A percentile compares a stretch with the other conserved stretches of the same genome.
phyloP scores from a whole-genome alignment of 2,888 invertebrate species.

The Allophyes oxyacanthae region DNA sequence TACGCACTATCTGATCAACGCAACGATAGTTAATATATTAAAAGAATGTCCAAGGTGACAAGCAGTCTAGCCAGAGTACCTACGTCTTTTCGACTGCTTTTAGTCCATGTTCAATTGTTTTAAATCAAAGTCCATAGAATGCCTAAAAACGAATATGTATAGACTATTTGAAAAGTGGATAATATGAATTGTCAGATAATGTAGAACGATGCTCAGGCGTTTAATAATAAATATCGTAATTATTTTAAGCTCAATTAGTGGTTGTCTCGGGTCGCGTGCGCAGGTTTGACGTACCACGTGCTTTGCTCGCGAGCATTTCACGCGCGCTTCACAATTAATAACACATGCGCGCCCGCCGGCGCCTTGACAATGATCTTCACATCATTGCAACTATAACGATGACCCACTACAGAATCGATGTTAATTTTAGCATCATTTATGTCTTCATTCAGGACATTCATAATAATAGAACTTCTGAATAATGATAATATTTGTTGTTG shows the following conservation, averaged over 20 bases:
- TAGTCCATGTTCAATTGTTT: too few relatives aligned
- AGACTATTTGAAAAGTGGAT: neutral
- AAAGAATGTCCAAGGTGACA: too few relatives aligned
- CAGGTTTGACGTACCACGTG: conserved; percentile 50
- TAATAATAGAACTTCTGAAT: conserved; percentile 29
- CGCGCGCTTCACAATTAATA: conserved; percentile 62
- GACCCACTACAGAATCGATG: conserved; percentile 50
- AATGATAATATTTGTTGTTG: conserved; percentile 23
- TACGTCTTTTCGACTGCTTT: too few relatives aligned
- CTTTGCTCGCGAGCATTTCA: conserved; percentile 54
- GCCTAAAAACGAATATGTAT: neutral
- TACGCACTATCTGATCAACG: too few relatives aligned
- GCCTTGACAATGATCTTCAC: conserved; percentile 83
- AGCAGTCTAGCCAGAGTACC: too few relatives aligned
- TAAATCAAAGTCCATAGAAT: too few relatives aligned
- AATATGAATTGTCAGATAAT: neutral
- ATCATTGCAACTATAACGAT: conserved; percentile 55
- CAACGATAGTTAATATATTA: too few relatives aligned
- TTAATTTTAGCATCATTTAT: conserved; percentile 36
- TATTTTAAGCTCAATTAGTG: conserved; percentile 36
- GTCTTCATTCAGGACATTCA: conserved; percentile 33
- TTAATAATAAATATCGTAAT: conserved; percentile 6
- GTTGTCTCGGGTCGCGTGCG: conserved; percentile 49
- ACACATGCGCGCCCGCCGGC: conserved; percentile 56
- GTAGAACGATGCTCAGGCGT: neutral